Evolutionary conservation across 2,888 invertebrate genomes (phyloP), one percentile per base, ranked within the genome.

Genomic region (Scaeva pyrastri): DNA sequence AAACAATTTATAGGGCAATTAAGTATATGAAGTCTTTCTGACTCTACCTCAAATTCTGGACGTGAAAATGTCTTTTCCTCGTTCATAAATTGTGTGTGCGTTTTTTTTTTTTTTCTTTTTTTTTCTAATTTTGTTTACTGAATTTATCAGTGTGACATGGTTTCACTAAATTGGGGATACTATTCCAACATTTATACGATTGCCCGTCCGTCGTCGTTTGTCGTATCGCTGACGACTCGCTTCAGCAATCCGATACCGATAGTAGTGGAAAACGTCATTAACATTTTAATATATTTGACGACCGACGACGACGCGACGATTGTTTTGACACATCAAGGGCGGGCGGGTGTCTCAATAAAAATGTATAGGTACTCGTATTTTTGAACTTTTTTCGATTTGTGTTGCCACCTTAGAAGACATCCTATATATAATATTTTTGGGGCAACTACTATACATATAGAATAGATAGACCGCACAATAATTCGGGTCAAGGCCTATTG

Each of bases 1-100:
- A 26, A 62, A 85, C 85, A 85, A 76, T 85, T 85, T 81, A 85
- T 81, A 77, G 76, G 85, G 55, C 76, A 81, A 85, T 81, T 85
- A 85, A 77, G 45, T 76, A 76, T 84, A 64, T 68, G 72, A 55
- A 62, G 78, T 66, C 66, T 58, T 48, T 60, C 12, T 52, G 68
- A 50, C 48, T 66, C 36, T 74, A 62, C 78, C 68, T 71, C 62
- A 71, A 80, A 68, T 85, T 70, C 74, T 84, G 74, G 79, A 85
- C 84, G 75, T 85, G 72, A 85, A 80, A 80, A 76, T 85, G 60
- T 70, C 76, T 68, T 70, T 85, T 81, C 68, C 72, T 60, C 72
- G 60, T 72, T 60, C 48, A 75, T 76, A 76, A 85, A 76, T 85
- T 50, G 58, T 80, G 75, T 75, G 71, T 50, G 5, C 6, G 8